These are phyloP conservation scores for Muscicapa striata DNA, from an alignment of 2,797 vertebrate species.

Conservation along the genomic window DNA sequence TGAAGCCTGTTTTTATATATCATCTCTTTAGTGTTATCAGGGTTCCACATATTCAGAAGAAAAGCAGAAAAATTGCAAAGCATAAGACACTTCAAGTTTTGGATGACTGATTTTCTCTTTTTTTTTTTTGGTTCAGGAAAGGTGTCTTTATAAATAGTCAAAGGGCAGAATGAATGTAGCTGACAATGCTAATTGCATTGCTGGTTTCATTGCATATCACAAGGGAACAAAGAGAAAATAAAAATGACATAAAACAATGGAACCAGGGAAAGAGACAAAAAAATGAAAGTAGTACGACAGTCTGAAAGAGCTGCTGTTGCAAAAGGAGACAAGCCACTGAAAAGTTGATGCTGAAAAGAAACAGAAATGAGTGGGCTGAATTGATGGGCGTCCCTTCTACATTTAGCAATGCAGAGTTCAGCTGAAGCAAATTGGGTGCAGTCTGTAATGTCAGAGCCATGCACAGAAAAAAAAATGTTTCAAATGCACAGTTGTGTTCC, in stretches of 20 bases:
- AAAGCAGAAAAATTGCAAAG: neutral
- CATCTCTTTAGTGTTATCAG: neutral
- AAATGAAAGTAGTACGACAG: neutral
- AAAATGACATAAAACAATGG: conserved; percentile 7
- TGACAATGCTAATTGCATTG: conserved; percentile 14
- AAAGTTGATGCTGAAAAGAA: conserved; percentile 30
- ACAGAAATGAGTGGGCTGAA: conserved; percentile 27
- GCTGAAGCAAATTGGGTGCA: conserved; percentile 28
- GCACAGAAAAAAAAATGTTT: neutral
- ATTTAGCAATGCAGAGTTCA: conserved; percentile 29
- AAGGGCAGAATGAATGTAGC: neutral
- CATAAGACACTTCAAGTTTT: neutral
- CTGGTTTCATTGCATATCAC: neutral
- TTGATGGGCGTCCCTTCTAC: neutral
- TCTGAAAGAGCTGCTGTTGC: neutral
- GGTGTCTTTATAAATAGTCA: neutral
- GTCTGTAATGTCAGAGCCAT: neutral
- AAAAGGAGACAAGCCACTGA: conserved; percentile 8
- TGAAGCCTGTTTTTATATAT: neutral
- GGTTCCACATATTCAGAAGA: neutral
- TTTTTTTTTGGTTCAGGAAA: neutral
- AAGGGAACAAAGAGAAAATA: conserved; percentile 1
- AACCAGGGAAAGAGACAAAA: neutral
- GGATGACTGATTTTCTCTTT: neutral
- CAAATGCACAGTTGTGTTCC: neutral